Conservation (phyloP, 2,113 vertebrate species). For the Notarius quadriscutis region DNA sequence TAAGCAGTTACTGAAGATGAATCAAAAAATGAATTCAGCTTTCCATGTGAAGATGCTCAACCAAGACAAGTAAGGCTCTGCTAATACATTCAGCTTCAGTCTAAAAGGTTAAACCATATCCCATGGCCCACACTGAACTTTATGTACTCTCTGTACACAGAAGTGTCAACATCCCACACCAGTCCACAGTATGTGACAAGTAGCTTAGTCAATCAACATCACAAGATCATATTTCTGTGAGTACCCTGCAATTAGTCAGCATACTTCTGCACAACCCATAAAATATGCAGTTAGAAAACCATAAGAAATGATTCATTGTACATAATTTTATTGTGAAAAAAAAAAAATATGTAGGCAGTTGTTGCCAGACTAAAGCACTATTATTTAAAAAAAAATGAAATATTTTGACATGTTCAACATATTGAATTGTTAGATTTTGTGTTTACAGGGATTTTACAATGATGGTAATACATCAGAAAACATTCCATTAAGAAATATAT, state of each 20-base stretch:
- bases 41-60: neutral
- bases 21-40: neutral
- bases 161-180: neutral
- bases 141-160: neutral
- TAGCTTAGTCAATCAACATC: neutral
- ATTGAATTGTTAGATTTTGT: neutral
- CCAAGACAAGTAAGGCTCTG: neutral
- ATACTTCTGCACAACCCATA: neutral
- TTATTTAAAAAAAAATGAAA: neutral
- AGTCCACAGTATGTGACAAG: neutral
- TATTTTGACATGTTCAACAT: neutral
- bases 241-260: neutral
- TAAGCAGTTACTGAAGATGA: neutral
- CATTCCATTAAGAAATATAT: neutral
- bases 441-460: neutral
- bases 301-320: neutral
- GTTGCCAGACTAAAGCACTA: neutral
- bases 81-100: neutral
- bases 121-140: neutral
- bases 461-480: neutral
- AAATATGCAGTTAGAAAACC: neutral
- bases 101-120: neutral
- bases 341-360: neutral
- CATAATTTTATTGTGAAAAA: neutral
- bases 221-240: neutral